Conservation (phyloP, 2,113 vertebrate species). For the Prinia subflava region DNA sequence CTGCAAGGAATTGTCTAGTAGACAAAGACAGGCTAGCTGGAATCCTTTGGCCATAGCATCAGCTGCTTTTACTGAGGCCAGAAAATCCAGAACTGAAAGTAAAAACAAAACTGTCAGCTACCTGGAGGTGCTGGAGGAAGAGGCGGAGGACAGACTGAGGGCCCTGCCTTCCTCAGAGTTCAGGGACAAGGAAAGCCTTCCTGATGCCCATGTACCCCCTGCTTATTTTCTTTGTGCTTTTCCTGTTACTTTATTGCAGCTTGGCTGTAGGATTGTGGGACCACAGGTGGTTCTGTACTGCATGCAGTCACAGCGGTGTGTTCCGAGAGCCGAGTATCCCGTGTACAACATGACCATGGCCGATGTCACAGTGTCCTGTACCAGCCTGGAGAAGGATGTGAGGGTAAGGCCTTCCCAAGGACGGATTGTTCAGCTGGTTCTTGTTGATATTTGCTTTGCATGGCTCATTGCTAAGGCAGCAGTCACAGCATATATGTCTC, state of each 20-base stretch:
- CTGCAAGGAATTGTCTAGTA: background rate
- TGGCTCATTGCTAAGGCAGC: background rate
- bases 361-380: constrained; percentile 88
- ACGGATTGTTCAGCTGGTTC: background rate
- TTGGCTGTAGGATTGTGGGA: constrained; percentile 91
- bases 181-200: background rate
- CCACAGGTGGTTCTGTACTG: constrained; percentile 93
- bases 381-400: constrained; percentile 87
- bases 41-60: background rate
- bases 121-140: background rate
- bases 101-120: background rate
- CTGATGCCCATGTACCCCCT: background rate
- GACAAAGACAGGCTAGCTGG: background rate
- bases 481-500: background rate
- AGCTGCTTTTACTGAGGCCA: background rate
- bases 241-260: constrained; percentile 63
- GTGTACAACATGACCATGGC: constrained; percentile 96
- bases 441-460: rapidly evolving
- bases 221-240: background rate
- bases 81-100: background rate
- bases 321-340: constrained; percentile 89
- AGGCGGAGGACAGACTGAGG: background rate
- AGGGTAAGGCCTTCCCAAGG: constrained; percentile 73
- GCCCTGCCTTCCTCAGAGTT: background rate
- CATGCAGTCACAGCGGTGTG: constrained; percentile 85